Evolutionary conservation across 2,113 vertebrate species (phyloP), one percentile per base, ranked within the genome.

Genomic region (Brachyhypopomus occidentalis): DNA sequence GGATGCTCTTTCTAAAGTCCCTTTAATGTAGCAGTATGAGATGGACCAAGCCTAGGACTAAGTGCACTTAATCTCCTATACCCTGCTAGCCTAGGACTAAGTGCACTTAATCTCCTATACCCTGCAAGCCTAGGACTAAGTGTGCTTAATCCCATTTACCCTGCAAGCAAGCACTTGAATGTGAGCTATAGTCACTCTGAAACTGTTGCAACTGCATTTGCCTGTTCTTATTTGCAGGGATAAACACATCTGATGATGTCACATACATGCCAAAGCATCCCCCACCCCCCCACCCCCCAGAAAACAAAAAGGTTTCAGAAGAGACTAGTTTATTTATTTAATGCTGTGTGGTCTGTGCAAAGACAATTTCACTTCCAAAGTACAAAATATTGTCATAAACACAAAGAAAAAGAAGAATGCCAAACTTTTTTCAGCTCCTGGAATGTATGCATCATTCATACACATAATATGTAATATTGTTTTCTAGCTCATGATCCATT

Each of bases 21-120:
- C 66, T 78, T 78, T 70, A 78, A 70, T 41, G 52, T 58, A 20
- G 48, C 27, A 8, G 6, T n/a, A 16, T 67, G 64, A 67, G 30
- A 64, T 22, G 6, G 75, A 78, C 69, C 64, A 38, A 19, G 55
- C 64, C 64, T 36, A 38, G 12, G 34, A 7, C 19, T 41, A 3
- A 0, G 36, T 30, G 25, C 20, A 38, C 67, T 78, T 59, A 22
- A 78, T 30, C 30, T 38, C 38, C 30, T 34, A 19, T 16, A 4
- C 19, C 48, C 77, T 59, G 64, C 52, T 38, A n/a, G 66, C 30
- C 30, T 30, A 30, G 30, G 30, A 30, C 30, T 30, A 30, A 30
- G 30, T 30, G 30, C 30, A 30, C 3, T 30, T 30, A 30, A 30
- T 30, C 30, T 30, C 30, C 30, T 30, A 30, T 30, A 30, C 30